Evolutionary conservation across 2,888 invertebrate species (phyloP), one percentile per base, ranked within the genome.

Genomic region (Nebria brevicollis): DNA sequence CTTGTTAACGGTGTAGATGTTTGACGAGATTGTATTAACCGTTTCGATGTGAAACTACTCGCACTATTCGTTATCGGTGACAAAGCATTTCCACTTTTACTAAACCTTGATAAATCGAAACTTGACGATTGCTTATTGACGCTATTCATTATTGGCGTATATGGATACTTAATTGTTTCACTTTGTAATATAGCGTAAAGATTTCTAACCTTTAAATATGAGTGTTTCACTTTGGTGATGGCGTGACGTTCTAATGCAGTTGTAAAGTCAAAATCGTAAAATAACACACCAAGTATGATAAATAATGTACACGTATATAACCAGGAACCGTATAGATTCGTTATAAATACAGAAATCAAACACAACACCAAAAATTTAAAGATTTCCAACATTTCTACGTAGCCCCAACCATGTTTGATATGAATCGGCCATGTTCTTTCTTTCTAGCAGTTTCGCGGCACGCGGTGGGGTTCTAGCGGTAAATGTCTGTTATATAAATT

Each of bases 341-440:
- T 72, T 72, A 80, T 75, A 75, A 80, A 64, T 80, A 80, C 42
- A 42, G 75, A 80, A 77, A 81, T 66, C 72, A 81, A 77, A 81
- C 81, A 81, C 72, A 81, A 77, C 77, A 81, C 54, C 77, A 81
- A 81, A 81, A 81, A 75, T 81, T 81, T 81, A 81, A 77, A 81
- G 76, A 66, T 73, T 81, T 81, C 81, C 77, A 75, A 81, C 81
- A 81, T 81, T 81, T 81, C 81, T 81, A 81, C 68, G 77, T 77
- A 73, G 77, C 76, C 81, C 81, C 81, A 81, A 77, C 81, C 81
- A 81, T 81, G 76, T 81, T 77, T 81, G 81, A 77, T 15, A 66
- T 72, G 26, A 72, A 77, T 65, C 73, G 66, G 81, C 77, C 81
- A 81, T 81, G 77, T 77, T 77, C 81, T 26, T 70, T 70, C 26